These are phyloP conservation scores for Porites cylindrica DNA, from an alignment of 92 coral and sea anemone species.

Conservation along the genomic window DNA sequence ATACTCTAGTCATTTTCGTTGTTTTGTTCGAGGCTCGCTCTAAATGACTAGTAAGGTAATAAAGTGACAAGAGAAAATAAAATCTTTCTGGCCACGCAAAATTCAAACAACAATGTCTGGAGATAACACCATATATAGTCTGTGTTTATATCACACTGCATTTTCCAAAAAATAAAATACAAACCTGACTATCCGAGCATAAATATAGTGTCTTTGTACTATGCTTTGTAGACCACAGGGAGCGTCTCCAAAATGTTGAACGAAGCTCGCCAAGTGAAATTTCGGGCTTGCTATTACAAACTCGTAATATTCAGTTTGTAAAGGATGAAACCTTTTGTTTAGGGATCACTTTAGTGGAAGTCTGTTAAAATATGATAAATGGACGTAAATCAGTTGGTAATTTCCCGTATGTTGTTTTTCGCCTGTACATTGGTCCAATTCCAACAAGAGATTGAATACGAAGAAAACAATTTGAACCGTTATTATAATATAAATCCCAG, in stretches of 20 bases:
- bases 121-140: not conserved
- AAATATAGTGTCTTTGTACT: not conserved
- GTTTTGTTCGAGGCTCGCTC: not conserved
- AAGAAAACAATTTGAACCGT: slow-evolving; percentile 17
- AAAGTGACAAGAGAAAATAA: not conserved
- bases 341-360: not conserved
- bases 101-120: slow-evolving; percentile 4
- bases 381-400: not conserved
- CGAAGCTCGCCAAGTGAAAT: not conserved
- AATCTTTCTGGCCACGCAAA: not conserved
- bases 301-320: not conserved
- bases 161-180: not conserved
- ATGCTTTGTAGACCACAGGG: not conserved
- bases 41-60: not conserved
- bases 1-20: not conserved
- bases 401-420: slow-evolving; percentile 25
- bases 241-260: not conserved
- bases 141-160: no score
- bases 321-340: not conserved
- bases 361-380: not conserved
- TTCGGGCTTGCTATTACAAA: not conserved
- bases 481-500: not conserved
- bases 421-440: not conserved
- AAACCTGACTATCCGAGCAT: not conserved
- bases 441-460: no score